phyloP scores from a whole-genome alignment of 1,140 invertebrate genomes.

The fruit fly (Drosophila melanogaster) region DNA sequence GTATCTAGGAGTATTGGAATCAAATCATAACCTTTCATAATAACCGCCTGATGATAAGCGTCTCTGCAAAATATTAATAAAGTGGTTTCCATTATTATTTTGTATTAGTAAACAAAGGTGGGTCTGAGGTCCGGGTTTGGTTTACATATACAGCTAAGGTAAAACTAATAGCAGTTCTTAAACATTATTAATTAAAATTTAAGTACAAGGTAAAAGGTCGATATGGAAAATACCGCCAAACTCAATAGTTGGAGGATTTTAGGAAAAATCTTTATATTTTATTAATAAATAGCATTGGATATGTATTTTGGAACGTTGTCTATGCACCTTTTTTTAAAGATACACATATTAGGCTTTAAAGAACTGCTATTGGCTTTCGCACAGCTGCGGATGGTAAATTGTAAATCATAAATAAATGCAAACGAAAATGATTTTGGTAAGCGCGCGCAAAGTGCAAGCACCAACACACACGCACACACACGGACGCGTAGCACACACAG shows the following conservation, averaged over 20 bases:
- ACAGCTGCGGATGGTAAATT: slow-evolving; percentile 5
- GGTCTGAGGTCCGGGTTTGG: slow-evolving; percentile 19
- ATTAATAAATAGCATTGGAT: neutral
- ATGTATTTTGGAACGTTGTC: neutral
- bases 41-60: slow-evolving; percentile 85
- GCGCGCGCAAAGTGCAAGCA: slow-evolving; percentile 71
- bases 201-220: too few species aligned
- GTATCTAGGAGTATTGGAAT: slow-evolving; percentile 66
- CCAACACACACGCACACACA: slow-evolving; percentile 7
- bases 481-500: neutral
- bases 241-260: too few species aligned
- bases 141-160: neutral
- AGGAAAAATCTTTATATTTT: too few species aligned
- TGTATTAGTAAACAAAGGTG: slow-evolving; percentile 72
- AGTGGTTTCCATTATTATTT: slow-evolving; percentile 80
- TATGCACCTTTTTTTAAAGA: neutral
- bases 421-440: slow-evolving; percentile 48
- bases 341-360: neutral
- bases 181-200: neutral
- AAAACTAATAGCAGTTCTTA: slow-evolving; percentile 1
- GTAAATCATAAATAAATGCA: slow-evolving; percentile 49
- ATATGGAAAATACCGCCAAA: too few species aligned
- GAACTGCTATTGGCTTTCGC: neutral
- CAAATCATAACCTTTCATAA: slow-evolving; percentile 85
- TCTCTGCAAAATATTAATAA: slow-evolving; percentile 85